Base-by-base conservation (phyloP, 2,888 invertebrate species). In the Drosophila mulleri region DNA sequence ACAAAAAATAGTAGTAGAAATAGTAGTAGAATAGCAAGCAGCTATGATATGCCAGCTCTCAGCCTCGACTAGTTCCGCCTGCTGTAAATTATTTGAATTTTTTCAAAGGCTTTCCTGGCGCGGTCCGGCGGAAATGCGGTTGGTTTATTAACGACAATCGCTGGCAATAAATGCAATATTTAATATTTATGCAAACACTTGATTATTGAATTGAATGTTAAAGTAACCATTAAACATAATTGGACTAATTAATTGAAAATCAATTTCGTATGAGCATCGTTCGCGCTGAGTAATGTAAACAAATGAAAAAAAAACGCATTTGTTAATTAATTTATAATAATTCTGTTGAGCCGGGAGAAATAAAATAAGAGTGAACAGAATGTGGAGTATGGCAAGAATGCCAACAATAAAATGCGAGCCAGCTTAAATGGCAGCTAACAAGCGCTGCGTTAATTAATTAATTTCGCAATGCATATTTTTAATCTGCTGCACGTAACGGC, bases 381-480 rank as follows among this genome's bases (percentile, higher is more conserved):
- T 54, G 72, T 12, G 58, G 35, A 54, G 12, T n/a, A 29, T 18
- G 54, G 26, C 20, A 16, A 26, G 20, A 37, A 23, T 69, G 14
- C 23, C 23, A 26, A 20, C 7, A 35, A 6, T n/a, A 54, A 20
- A 41, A 6, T 16, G 65, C 32, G 18, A 59, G 29, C 39, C 48
- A 18, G 39, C 44, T 63, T 60, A 67, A 75, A 54, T 67, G 80
- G 54, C 80, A 64, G 76, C 71, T 54, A 52, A 75, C 71, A 75
- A 56, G 44, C 41, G 57, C 60, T 12, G 35, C 56, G 61, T 75
- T 88, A 88, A 85, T 83, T 88, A 82, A 85, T 83, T 88, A 80
- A 85, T 80, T 83, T 83, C 60, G 32, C 63, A 70, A 56, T 80
- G 80, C 75, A 66, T 77, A 59, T 70, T 75, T 71, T 75, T 62